These are phyloP conservation scores for Notiomystis cincta DNA, from an alignment of 2,113 vertebrate genomes.

Conservation along the genomic window DNA sequence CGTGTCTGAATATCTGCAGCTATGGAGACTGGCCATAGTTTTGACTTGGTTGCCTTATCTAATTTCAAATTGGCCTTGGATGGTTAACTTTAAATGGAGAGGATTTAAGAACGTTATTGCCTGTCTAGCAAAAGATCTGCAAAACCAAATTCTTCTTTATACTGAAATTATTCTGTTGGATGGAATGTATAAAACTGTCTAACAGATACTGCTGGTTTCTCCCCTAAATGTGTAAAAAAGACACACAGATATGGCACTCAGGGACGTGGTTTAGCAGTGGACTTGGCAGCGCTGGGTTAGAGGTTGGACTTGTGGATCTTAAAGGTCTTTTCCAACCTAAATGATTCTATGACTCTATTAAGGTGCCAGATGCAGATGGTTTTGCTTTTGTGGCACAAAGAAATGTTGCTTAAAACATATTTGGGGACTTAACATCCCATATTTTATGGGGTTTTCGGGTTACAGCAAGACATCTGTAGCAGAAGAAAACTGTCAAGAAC, in stretches of 20 bases:
- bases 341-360: neutral
- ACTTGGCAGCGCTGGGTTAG: neutral
- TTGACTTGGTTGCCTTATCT: neutral
- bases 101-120: neutral
- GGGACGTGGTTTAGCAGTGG: neutral
- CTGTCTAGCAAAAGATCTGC: neutral
- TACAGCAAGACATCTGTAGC: neutral
- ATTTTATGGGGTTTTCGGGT: neutral
- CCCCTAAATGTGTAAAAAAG: neutral
- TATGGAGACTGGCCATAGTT: neutral
- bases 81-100: neutral
- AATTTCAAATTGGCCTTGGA: neutral
- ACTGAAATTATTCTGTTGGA: neutral
- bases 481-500: neutral
- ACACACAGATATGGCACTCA: neutral
- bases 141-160: neutral
- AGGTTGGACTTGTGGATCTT: neutral
- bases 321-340: neutral
- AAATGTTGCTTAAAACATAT: neutral
- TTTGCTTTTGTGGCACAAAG: neutral
- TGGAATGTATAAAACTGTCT: neutral
- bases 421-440: neutral
- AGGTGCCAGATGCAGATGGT: neutral
- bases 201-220: neutral
- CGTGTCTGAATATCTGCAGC: neutral